Evolutionary conservation across 2,113 vertebrate species (phyloP), one percentile per base, ranked within the genome.

Genomic region (Machaerirhynchus nigripectus): DNA sequence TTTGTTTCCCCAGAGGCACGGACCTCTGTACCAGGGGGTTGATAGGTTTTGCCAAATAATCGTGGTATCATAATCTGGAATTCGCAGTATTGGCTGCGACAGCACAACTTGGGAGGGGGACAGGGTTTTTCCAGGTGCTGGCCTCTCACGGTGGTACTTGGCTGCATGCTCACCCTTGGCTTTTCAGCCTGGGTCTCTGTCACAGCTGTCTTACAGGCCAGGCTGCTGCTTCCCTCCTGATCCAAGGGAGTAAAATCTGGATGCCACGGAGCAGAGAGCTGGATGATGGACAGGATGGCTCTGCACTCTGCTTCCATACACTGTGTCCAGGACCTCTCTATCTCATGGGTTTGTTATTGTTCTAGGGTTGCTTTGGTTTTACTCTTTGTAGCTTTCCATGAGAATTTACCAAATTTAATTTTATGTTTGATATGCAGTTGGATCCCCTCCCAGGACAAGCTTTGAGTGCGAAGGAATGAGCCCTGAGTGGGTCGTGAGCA

Each of bases 111-210:
- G 2, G 15, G 69, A 82, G 53, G 19, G 67, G 23, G 19, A 27
- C 63, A 6, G 21, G 63, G 13, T 2, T 31, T 44, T n/a, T 18
- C 46, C 57, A 22, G 37, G n/a, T 19, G 60, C 42, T 74, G 39
- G 37, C 59, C 33, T 80, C 59, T 53, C 23, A 19, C 1, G 0
- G 63, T 30, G 74, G 21, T 31, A 10, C 19, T n/a, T 9, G 8
- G 37, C 88, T 56, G 21, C 8, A 0, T 10, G n/a, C 31, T 64
- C 11, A 15, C 33, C 0, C 0, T 1, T 37, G 75, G 40, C 40
- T 20, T 33, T 42, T 35, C 77, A 27, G n/a, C 53, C 39, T 5
- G 61, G 14, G 6, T 17, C 10, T 3, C 30, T 47, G 44, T 65
- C 80, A 9, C 28, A 1, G n/a, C 46, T 2, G 0, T 42, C 17